Evolutionary conservation across 2,888 invertebrate species (phyloP), one percentile per base, ranked within the genome.

Genomic region (Cosmorhoe ocellata): DNA sequence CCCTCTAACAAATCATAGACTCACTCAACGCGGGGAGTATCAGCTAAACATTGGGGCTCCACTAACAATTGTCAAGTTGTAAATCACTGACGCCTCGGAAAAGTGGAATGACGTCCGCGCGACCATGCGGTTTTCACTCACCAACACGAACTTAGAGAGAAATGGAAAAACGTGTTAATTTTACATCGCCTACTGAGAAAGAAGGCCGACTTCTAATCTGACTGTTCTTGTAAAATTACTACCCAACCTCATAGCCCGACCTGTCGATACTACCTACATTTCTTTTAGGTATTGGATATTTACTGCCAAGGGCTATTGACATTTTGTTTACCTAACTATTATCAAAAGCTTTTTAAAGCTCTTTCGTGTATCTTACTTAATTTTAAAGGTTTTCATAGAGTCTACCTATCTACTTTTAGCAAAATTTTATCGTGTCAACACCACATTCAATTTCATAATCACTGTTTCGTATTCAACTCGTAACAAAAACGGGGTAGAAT

Each of bases 21-120:
- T 52, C 55, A 58, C 57, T 50, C 59, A 63, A 59, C 51, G 49
- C 58, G 64, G 61, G 67, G 67, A 53, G 55, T 61, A 51, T 54
- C 48, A 58, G 65, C 59, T 65, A 47, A 70, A 61, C 63, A 60
- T 62, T 58, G 43, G 53, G 74, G 84, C 53, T 77, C 85, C 63
- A 50, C 55, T 51, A 67, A 76, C 32, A 56, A 40, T 79, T 76
- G 88, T 64, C 65, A 63, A 57, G 66, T 79, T 78, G 72, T 77
- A 74, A 80, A 80, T 77, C 81, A 82, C 79, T 79, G 78, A 84
- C 76, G 79, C 80, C 73, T 83, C 78, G 84, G 86, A 88, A 89
- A 89, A 89, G 89, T 89, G 84, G 89, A 88, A 85, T 89, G 88
- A 88, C 85, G 87, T 86, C 81, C 84, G 81, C 78, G 67, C 75